Percentiles rank a stretch among this genome's conserved stretches.
phyloP scores from a whole-genome alignment of 2,888 invertebrate genomes.

The Melanostoma mellinum region DNA sequence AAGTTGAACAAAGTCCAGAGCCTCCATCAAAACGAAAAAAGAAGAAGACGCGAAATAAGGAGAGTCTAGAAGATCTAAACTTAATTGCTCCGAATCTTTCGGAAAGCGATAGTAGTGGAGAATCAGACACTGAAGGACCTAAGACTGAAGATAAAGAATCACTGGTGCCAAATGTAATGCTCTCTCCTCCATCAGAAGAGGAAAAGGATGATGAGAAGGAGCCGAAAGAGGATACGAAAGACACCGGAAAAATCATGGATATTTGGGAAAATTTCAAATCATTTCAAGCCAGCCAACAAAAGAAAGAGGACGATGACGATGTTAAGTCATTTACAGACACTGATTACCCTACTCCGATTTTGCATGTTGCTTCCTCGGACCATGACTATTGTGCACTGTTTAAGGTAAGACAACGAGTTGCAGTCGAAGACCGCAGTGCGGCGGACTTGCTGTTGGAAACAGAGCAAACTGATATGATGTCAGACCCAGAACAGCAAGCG shows the following conservation, averaged over 20 bases:
- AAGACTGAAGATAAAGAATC: constrained; percentile 74
- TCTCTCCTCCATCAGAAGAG: constrained; percentile 79
- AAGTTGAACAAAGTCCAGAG: constrained; percentile 34
- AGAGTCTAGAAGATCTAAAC: constrained; percentile 85
- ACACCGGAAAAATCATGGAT: constrained; percentile 76
- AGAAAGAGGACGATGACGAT: constrained; percentile 60
- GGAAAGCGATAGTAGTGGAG: constrained; percentile 91
- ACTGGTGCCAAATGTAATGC: constrained; percentile 78
- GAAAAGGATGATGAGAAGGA: constrained; percentile 77
- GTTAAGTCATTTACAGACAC: constrained; percentile 61
- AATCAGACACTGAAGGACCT: constrained; percentile 78
- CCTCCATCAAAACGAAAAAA: constrained; percentile 80
- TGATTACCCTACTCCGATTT: constrained; percentile 77
- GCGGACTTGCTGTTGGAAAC: constrained; percentile 68
- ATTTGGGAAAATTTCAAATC: constrained; percentile 80
- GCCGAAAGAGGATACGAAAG: constrained; percentile 47
- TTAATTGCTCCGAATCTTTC: constrained; percentile 92
- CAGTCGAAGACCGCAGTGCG: constrained; percentile 74
- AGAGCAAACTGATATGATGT: constrained; percentile 75
- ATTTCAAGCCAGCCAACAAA: constrained; percentile 74
- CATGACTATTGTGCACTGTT: constrained; percentile 89
- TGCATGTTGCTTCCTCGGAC: constrained; percentile 86
- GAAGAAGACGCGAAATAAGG: constrained; percentile 79
- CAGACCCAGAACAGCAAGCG: constrained; percentile 75
- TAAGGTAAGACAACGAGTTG: constrained; percentile 52